These are phyloP conservation scores for Pomacea maculata DNA, from an alignment of 1,140 invertebrate genomes.

Conservation along the genomic window DNA sequence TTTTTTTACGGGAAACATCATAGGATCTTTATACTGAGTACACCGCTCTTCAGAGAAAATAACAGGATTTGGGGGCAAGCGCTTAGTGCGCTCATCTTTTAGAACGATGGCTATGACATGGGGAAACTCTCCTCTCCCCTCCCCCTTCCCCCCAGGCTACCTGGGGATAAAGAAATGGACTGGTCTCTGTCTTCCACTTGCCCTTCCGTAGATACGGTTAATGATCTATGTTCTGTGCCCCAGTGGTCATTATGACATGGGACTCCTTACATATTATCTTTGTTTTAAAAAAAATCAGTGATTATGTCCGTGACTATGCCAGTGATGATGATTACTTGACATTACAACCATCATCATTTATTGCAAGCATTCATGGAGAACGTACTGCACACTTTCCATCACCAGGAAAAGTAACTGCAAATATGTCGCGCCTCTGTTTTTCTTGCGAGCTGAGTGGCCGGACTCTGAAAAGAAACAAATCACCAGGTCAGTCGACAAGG, in stretches of 20 bases:
- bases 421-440: constrained; percentile 46
- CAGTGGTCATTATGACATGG: neutral
- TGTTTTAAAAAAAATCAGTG: neutral
- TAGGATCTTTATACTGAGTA: too few relatives aligned
- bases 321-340: neutral
- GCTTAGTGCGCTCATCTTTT: too few relatives aligned
- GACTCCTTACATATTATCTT: neutral
- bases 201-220: too few relatives aligned
- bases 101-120: too few relatives aligned
- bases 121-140: too few relatives aligned
- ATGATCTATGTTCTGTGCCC: too few relatives aligned
- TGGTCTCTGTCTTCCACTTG: too few relatives aligned
- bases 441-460: constrained; percentile 55
- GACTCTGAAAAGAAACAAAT: constrained; percentile 43
- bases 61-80: too few relatives aligned
- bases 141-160: too few relatives aligned
- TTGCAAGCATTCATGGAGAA: neutral
- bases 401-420: constrained; percentile 50
- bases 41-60: too few relatives aligned
- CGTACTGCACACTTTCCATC: constrained; percentile 53
- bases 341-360: neutral
- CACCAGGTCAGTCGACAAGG: neutral
- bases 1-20: too few relatives aligned
- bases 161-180: too few relatives aligned
- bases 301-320: neutral